These are phyloP conservation scores for Arvicanthis niloticus DNA, from an alignment of 2,113 vertebrate genomes.

Conservation along the genomic window DNA sequence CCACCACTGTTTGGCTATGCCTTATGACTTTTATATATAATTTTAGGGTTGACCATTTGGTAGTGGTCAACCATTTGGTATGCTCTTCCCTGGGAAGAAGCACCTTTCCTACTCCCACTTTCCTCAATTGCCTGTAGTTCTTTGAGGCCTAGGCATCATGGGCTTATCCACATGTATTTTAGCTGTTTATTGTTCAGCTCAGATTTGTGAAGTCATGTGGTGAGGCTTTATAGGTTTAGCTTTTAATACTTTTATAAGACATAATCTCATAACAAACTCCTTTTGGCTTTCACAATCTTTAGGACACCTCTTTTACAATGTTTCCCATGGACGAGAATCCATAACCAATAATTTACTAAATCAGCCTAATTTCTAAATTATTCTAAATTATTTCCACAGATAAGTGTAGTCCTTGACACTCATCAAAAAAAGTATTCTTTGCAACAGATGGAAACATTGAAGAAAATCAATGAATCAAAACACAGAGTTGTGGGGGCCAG, in stretches of 20 bases:
- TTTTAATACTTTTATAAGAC: neutral
- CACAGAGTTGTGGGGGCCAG: neutral
- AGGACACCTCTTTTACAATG: neutral
- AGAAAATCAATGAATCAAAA: neutral
- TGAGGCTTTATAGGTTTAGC: neutral
- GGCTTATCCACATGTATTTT: neutral
- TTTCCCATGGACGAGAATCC: neutral
- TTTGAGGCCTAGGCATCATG: neutral
- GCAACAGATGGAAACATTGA: neutral
- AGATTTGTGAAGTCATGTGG: neutral
- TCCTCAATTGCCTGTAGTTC: neutral
- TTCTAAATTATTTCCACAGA: neutral
- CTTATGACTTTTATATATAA: neutral
- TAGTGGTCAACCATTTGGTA: neutral
- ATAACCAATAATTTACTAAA: neutral
- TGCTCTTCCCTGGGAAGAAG: neutral
- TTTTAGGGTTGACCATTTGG: neutral
- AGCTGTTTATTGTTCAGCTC: neutral
- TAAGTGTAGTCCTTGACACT: neutral
- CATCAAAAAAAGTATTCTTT: neutral
- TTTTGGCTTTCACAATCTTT: neutral
- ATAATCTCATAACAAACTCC: neutral
- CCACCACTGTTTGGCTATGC: too few species aligned
- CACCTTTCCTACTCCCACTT: neutral
- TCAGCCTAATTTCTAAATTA: neutral